Base-by-base conservation (phyloP, 2,113 vertebrate genomes). In the Lepisosteus osseus region DNA sequence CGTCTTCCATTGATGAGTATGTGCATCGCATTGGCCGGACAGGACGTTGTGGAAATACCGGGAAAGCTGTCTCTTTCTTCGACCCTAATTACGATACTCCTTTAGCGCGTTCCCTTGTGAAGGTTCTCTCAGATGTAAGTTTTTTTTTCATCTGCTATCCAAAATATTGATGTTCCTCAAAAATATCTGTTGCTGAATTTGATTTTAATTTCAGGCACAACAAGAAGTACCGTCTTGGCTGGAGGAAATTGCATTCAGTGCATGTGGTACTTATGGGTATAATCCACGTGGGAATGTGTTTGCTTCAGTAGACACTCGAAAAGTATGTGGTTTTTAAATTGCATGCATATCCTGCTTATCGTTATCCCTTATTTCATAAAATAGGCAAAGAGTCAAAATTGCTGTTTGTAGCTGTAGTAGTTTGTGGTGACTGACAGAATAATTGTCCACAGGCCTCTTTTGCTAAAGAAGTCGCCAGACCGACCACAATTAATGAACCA, bases 11-110 rank as follows among this genome's bases (percentile, higher is more conserved):
- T 3, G 95, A 97, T 0, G 97, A 98, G 4, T 99, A 98, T 0
- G 95, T 99, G 55, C 96, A 99, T 79, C 91, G 96, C 17, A 99
- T 99, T 56, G 97, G 96, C 29, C 92, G 96, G 65, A 99, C 96
- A 4, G 97, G 96, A 5, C 96, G 96, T 45, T 99, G 97, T 59
- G 97, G 97, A 9, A 98, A 99, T 81, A 89, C 40, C 1, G 97
- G 97, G 57, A 91, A 84, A 78, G 96, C 97, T 0, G 73, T 97
- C 84, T 93, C 93, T 4, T 98, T 98, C 86, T 99, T 93, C 59
- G 93, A 98, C 85, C 80, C 80, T 0, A 76, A 62, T 0, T 68
- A 75, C 0, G 95, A 99, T 71, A n/a, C 65, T 14, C 87, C 81
- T 4, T 67, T 99, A 79, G 94, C 94, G 43, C 86, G 78, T 0